Percentiles rank a stretch among this genome's conserved stretches.
These are phyloP conservation scores for Melanogrammus aeglefinus DNA, from an alignment of 2,797 vertebrate genomes.

Conservation along the genomic window DNA sequence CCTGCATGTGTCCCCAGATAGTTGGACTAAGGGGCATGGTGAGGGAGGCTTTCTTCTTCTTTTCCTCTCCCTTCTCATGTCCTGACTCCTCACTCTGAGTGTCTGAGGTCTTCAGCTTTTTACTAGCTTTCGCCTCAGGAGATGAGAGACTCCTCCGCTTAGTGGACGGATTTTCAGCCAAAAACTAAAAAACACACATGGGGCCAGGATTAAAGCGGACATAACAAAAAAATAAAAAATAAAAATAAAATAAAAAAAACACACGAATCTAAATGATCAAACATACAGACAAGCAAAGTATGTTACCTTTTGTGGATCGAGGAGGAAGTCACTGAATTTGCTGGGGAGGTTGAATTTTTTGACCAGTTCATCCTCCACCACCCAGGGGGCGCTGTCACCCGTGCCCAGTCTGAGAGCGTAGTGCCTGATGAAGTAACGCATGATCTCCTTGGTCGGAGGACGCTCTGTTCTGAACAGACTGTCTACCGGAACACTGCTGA, in stretches of 20 bases:
- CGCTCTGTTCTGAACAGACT: constrained; percentile 90
- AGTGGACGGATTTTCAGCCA: constrained; percentile 88
- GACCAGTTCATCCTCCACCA: constrained; percentile 94
- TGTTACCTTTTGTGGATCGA: constrained; percentile 92
- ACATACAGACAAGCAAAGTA: not conserved
- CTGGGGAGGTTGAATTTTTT: constrained; percentile 93
- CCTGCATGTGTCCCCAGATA: constrained; percentile 90
- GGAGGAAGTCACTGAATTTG: constrained; percentile 96
- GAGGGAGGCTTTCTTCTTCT: constrained; percentile 70
- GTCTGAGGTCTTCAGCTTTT: constrained; percentile 82
- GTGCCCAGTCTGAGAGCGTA: constrained; percentile 86
- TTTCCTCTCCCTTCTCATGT: constrained; percentile 69
- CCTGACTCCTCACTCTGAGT: constrained; percentile 67
- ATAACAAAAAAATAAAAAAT: not conserved
- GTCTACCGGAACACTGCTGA: constrained; percentile 89
- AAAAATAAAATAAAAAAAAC: not conserved
- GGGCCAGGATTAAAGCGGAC: constrained; percentile 22
- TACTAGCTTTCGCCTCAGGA: constrained; percentile 82
- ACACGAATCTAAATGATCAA: not conserved
- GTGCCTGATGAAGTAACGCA: constrained; percentile 97
- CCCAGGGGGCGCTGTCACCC: constrained; percentile 95
- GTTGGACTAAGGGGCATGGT: constrained; percentile 85
- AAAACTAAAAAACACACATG: constrained; percentile 76
- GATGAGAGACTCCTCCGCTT: constrained; percentile 87
- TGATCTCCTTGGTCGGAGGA: constrained; percentile 97